Conservation (phyloP, 2,113 vertebrate species). For the Pimephales promelas region DNA sequence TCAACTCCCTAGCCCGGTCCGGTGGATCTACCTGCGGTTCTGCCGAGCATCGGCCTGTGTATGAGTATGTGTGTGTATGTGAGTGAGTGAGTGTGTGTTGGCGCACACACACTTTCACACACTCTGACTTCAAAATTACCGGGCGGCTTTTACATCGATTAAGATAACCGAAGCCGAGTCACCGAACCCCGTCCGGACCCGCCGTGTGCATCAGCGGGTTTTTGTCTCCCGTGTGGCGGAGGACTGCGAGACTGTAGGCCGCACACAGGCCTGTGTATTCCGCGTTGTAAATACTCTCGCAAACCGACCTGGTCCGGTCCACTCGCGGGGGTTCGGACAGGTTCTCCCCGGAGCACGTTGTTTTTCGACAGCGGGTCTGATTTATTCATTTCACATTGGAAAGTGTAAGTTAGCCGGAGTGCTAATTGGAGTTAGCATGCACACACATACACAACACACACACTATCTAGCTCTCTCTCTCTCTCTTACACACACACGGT, state of each 20-base stretch:
- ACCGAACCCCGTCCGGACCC: constrained; percentile 73
- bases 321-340: neutral
- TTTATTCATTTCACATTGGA: constrained; percentile 44
- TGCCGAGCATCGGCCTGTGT: constrained; percentile 72
- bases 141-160: constrained; percentile 95
- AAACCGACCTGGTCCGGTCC: constrained; percentile 38
- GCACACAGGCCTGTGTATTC: constrained; percentile 85
- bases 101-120: constrained; percentile 30
- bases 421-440: constrained; percentile 70
- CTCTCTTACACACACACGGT: neutral
- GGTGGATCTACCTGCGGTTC: neutral
- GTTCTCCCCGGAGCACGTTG: neutral
- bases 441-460: constrained; percentile 18
- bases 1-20: neutral
- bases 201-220: constrained; percentile 69
- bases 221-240: constrained; percentile 76
- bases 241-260: constrained; percentile 87
- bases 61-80: constrained; percentile 31
- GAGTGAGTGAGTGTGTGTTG: neutral
- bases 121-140: constrained; percentile 93
- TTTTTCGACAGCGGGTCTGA: neutral
- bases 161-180: constrained; percentile 82
- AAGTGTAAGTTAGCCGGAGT: constrained; percentile 69
- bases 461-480: neutral
- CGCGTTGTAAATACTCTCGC: constrained; percentile 58